phyloP scores from a whole-genome alignment of 1,140 invertebrate genomes.

The Antheraea pernyi region DNA sequence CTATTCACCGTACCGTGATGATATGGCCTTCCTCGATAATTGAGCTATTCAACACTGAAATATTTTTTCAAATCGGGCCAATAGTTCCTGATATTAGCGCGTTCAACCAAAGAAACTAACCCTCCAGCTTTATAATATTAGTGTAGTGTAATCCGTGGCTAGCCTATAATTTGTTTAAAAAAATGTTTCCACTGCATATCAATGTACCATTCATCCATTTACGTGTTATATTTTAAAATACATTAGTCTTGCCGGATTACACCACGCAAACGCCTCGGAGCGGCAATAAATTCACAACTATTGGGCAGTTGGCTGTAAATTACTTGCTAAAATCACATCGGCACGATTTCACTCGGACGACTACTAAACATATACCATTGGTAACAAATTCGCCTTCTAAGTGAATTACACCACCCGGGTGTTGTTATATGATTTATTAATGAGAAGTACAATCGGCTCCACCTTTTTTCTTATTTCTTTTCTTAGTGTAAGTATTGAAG shows the following conservation, averaged over 20 bases:
- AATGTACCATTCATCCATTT: not conserved
- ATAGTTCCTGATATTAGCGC: too few species aligned
- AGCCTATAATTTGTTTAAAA: too few species aligned
- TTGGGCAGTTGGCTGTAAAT: slow-evolving; percentile 9
- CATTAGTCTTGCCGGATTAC: slow-evolving; percentile 27
- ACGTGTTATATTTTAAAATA: not conserved
- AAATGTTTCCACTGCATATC: too few species aligned
- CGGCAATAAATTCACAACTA: slow-evolving; percentile 9
- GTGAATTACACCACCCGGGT: not conserved
- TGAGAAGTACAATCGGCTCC: not conserved
- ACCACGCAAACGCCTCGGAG: slow-evolving; percentile 1
- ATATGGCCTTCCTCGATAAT: too few species aligned
- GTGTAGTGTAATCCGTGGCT: too few species aligned
- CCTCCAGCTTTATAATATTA: too few species aligned
- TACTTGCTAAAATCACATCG: slow-evolving; percentile 4
- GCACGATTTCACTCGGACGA: slow-evolving; percentile 5
- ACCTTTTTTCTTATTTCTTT: not conserved
- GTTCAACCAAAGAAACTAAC: too few species aligned
- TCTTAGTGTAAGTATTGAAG: too few species aligned
- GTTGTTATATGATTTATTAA: slow-evolving; percentile 4
- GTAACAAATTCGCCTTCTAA: slow-evolving; percentile 9
- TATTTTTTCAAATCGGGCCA: too few species aligned
- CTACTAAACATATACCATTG: not conserved
- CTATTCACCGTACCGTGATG: too few species aligned
- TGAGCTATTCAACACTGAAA: too few species aligned